phyloP scores from a whole-genome alignment of 2,113 vertebrate genomes.

The Osmerus eperlanus region DNA sequence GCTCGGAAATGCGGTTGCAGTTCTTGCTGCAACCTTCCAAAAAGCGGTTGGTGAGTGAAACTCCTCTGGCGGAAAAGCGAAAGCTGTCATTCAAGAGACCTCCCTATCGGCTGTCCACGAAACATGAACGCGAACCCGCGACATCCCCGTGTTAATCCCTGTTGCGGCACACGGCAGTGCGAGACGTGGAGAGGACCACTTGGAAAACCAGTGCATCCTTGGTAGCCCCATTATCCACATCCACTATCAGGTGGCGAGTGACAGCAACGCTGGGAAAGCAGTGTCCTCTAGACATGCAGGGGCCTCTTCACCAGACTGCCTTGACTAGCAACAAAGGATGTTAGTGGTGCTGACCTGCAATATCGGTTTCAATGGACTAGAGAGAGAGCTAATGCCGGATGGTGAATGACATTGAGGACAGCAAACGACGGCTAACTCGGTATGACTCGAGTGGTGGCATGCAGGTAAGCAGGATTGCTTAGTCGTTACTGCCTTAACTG shows the following conservation, averaged over 20 bases:
- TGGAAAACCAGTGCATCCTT: constrained; percentile 24
- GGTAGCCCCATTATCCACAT: constrained; percentile 18
- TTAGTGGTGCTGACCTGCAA: constrained; percentile 9
- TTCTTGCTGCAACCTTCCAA: too few species aligned
- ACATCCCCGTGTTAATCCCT: constrained; percentile 25
- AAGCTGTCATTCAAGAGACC: neutral
- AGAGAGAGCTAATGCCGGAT: neutral
- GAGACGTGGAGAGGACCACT: constrained; percentile 14
- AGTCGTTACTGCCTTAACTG: neutral
- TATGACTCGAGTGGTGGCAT: neutral
- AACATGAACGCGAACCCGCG: constrained; percentile 25
- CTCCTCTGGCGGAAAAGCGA: too few species aligned
- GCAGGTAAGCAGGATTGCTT: neutral
- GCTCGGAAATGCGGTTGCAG: too few species aligned
- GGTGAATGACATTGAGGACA: neutral
- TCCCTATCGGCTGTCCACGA: constrained; percentile 22
- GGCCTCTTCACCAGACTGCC: constrained; percentile 17
- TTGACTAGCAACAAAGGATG: constrained; percentile 4
- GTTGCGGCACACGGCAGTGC: constrained; percentile 9
- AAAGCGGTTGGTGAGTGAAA: too few species aligned
- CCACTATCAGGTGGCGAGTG: constrained; percentile 17
- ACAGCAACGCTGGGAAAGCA: neutral
- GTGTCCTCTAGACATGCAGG: constrained; percentile 28
- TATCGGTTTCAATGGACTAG: constrained; percentile 6
- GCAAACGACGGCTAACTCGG: neutral